Conservation (phyloP, 2,113 vertebrate species). For the Manacus vitellinus region DNA sequence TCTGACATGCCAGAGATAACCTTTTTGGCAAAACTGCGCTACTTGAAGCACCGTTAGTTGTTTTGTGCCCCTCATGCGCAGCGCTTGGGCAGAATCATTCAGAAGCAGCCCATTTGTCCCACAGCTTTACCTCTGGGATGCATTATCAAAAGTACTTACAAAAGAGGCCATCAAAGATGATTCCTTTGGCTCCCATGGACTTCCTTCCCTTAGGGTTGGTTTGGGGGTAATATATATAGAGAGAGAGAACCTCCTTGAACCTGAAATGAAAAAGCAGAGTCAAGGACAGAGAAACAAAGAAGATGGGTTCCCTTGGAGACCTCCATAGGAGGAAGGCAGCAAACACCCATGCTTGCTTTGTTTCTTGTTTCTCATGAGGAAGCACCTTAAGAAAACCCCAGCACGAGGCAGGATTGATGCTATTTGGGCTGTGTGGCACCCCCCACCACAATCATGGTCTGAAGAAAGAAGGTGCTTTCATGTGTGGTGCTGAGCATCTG, state of each 20-base stretch:
- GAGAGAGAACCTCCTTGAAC: not conserved
- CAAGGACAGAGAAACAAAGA: not conserved
- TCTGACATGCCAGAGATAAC: not conserved
- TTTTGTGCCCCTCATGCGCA: not conserved
- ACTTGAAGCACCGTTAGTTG: not conserved
- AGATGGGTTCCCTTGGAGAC: not conserved
- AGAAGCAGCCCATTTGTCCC: not conserved
- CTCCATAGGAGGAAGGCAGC: not conserved
- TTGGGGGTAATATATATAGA: not conserved
- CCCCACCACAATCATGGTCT: not conserved
- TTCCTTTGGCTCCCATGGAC: not conserved
- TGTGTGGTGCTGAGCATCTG: not conserved
- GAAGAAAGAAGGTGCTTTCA: slow-evolving; percentile 31
- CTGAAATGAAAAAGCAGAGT: not conserved
- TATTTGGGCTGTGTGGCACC: not conserved
- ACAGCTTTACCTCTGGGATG: not conserved
- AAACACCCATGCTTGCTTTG: not conserved
- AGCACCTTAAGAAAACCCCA: slow-evolving; percentile 13
- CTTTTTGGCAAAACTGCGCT: not conserved
- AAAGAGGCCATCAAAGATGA: not conserved
- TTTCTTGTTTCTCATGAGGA: not conserved
- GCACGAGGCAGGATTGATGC: not conserved
- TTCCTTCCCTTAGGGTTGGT: not conserved
- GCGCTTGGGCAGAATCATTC: not conserved
- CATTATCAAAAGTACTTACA: not conserved